phyloP scores from a whole-genome alignment of 2,888 invertebrate species.

The Sisyra terminalis region DNA sequence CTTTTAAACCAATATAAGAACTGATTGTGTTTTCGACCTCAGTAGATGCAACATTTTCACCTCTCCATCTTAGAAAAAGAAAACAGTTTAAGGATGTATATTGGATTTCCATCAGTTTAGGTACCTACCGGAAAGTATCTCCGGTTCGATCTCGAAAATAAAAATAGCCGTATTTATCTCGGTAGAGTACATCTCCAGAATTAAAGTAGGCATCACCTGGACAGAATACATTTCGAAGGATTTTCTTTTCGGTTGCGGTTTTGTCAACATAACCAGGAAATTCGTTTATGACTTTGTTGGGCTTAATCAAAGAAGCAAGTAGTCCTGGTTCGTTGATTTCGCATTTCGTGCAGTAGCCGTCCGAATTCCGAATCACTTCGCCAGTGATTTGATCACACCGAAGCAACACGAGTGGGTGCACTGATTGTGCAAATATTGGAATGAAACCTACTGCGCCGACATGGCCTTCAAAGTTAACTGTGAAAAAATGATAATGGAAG shows the following conservation, averaged over 20 bases:
- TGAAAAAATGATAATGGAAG: too few species aligned
- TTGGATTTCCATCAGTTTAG: too few species aligned
- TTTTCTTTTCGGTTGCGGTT: constrained; percentile 52
- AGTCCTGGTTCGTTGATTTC: constrained; percentile 73
- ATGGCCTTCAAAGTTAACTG: constrained; percentile 77
- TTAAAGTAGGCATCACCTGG: constrained; percentile 84
- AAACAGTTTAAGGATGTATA: too few species aligned
- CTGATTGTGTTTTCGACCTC: constrained; percentile 88
- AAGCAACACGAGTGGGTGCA: constrained; percentile 52
- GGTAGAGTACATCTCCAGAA: constrained; percentile 75
- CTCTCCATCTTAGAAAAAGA: constrained; percentile 51
- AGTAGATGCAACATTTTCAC: constrained; percentile 91
- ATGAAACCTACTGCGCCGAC: constrained; percentile 87
- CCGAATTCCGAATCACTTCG: constrained; percentile 51
- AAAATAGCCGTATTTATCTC: constrained; percentile 84
- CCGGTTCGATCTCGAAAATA: constrained; percentile 86
- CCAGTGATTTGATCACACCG: constrained; percentile 50
- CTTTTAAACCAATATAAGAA: constrained; percentile 50
- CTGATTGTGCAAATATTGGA: constrained; percentile 36
- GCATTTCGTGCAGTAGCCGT: constrained; percentile 64
- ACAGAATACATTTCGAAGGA: constrained; percentile 52
- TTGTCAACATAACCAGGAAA: constrained; percentile 55
- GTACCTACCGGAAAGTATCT: constrained; percentile 51
- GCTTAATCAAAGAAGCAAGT: constrained; percentile 54
- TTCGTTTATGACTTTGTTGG: constrained; percentile 35